These are phyloP conservation scores for Chaetodon trifascialis DNA, from an alignment of 2,113 vertebrate genomes.

Conservation along the genomic window DNA sequence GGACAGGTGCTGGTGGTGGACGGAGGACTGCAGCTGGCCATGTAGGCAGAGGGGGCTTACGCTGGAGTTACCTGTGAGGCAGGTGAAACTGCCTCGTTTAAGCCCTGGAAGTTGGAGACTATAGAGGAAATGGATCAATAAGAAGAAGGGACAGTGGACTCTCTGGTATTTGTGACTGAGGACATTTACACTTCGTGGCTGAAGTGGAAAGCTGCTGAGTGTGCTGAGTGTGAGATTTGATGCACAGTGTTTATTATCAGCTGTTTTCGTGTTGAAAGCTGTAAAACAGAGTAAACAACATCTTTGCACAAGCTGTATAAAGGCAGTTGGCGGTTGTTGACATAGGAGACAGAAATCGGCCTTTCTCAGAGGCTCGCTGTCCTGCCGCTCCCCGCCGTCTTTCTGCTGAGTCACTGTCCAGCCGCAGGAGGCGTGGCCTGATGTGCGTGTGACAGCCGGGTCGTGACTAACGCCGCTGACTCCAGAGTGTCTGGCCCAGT, in stretches of 20 bases:
- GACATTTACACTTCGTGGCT: not conserved
- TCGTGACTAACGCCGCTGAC: constrained; percentile 69
- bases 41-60: constrained; percentile 67
- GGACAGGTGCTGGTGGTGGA: constrained; percentile 92
- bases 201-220: not conserved
- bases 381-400: not conserved
- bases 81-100: not conserved
- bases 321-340: not conserved
- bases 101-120: not conserved
- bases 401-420: constrained; percentile 61
- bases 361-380: not conserved
- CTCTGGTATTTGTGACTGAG: not conserved
- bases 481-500: constrained; percentile 71
- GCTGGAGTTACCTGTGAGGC: not conserved
- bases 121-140: not conserved
- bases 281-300: not conserved
- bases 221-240: not conserved
- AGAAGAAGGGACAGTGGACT: not conserved
- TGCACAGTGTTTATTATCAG: not conserved
- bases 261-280: not conserved
- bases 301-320: not conserved
- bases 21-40: constrained; percentile 90
- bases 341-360: not conserved
- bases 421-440: constrained; percentile 30
- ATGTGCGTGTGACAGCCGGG: constrained; percentile 15